Evolutionary conservation across 2,113 vertebrate genomes (phyloP), one percentile per base, ranked within the genome.

Genomic region (Bombycilla garrulus): DNA sequence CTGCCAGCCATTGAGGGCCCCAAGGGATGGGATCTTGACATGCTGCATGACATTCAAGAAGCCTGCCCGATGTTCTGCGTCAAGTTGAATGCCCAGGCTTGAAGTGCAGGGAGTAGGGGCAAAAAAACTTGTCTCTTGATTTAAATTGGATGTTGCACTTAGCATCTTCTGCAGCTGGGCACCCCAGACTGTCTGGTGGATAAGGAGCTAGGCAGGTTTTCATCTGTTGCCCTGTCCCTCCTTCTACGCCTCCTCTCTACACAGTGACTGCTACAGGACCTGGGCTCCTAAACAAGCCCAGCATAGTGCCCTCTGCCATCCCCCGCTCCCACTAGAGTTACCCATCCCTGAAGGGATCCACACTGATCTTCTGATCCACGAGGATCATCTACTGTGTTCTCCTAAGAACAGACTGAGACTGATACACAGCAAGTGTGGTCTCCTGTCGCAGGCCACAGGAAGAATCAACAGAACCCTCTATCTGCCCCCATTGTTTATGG

Each of bases 261-360:
- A 33, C 8, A 22, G 44, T 0, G 4, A 10, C 38, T 91, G 50
- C 44, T 72, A 0, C 24, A 21, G 36, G 36, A 77, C 12, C 13
- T 38, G 2, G 36, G 50, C 17, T 73, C 9, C 0, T 42, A 8
- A 21, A 28, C 69, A n/a, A 45, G 17, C 35, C 29, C 19, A 7
- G 5, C 1, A 4, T 12, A 33, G 40, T 17, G 35, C 38, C 0
- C 0, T 16, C 31, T 66, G 42, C 38, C 15, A 5, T 50, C 7
- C 28, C 22, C 26, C 82, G 0, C 26, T 77, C 64, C 31, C 15
- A 1, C 22, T 25, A 2, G 9, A 6, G 6, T 29, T 47, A n/a
- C 40, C 40, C 7, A 24, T 48, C 21, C 28, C 31, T 35, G 44
- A 61, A 38, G 0, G 0, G 33, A 66, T 21, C 24, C 16, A 1